Conservation (phyloP, 2,113 vertebrate genomes). For the Ploceus nigricollis region DNA sequence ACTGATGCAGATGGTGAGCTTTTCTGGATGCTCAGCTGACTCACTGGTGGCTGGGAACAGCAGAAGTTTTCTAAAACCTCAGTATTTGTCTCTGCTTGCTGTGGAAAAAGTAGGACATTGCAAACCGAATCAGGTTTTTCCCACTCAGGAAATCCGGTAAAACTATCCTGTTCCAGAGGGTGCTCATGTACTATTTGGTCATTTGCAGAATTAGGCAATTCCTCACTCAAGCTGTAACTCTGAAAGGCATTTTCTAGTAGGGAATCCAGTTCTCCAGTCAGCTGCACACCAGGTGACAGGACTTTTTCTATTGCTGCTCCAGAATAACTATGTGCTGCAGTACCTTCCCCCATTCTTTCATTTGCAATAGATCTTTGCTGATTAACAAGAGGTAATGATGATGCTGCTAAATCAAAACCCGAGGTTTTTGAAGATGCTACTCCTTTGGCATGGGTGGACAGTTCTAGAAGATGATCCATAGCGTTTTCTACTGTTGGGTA, state of each 20-base stretch:
- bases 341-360: conserved; percentile 6
- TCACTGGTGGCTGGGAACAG: neutral
- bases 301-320: conserved; percentile 29
- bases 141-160: conserved; percentile 43
- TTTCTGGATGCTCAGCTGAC: conserved; percentile 6
- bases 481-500: conserved; percentile 84
- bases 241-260: conserved; percentile 81
- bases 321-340: neutral
- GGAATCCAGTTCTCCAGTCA: conserved; percentile 81
- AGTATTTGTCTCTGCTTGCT: conserved; percentile 25
- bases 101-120: conserved; percentile 1
- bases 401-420: conserved; percentile 77
- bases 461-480: conserved; percentile 92
- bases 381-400: conserved; percentile 65
- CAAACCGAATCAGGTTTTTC: conserved; percentile 53
- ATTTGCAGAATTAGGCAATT: conserved; percentile 46
- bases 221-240: conserved; percentile 2
- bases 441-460: conserved; percentile 83
- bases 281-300: conserved; percentile 37
- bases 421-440: conserved; percentile 56
- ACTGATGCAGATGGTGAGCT: neutral
- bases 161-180: neutral
- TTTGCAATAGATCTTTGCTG: neutral
- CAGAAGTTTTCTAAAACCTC: conserved; percentile 34
- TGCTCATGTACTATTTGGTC: neutral